Conservation (phyloP, 2,888 invertebrate genomes). For the Acrobasis repandana region DNA sequence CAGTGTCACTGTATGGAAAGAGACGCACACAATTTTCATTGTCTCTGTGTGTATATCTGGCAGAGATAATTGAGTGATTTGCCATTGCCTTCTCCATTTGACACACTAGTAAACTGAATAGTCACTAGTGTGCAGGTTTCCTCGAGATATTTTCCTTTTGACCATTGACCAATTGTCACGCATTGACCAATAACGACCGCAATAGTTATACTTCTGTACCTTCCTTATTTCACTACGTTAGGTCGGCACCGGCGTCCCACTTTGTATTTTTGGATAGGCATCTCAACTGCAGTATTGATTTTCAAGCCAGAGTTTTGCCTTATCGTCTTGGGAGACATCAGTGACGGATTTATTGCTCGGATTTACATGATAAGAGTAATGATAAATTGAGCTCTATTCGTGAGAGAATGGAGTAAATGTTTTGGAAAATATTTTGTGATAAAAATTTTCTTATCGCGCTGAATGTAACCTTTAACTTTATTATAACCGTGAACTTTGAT, state of each 20-base stretch:
- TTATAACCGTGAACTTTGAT: no score
- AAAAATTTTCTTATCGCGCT: conserved; percentile 1
- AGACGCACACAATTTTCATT: no score
- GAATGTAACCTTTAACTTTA: no score
- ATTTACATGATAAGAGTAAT: conserved; percentile 21
- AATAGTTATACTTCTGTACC: neutral
- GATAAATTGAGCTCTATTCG: conserved; percentile 19
- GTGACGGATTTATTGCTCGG: conserved; percentile 18
- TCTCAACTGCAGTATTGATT: conserved; percentile 20
- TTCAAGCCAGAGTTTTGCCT: conserved; percentile 11
- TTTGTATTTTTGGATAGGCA: conserved; percentile 18
- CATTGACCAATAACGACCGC: no score
- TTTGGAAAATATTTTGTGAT: conserved; percentile 10
- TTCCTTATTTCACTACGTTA: conserved; percentile 38
- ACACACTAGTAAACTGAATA: no score
- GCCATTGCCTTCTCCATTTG: no score
- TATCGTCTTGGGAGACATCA: conserved; percentile 21
- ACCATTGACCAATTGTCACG: no score
- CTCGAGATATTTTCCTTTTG: no score
- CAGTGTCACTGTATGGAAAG: no score
- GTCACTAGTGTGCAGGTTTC: no score
- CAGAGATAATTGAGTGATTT: no score
- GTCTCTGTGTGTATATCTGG: no score
- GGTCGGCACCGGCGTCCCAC: conserved; percentile 23
- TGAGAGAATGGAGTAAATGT: conserved; percentile 14